Percentiles rank a stretch among this genome's conserved stretches.
phyloP scores from a whole-genome alignment of 1,140 invertebrate species.

The Tribolium castaneum region DNA sequence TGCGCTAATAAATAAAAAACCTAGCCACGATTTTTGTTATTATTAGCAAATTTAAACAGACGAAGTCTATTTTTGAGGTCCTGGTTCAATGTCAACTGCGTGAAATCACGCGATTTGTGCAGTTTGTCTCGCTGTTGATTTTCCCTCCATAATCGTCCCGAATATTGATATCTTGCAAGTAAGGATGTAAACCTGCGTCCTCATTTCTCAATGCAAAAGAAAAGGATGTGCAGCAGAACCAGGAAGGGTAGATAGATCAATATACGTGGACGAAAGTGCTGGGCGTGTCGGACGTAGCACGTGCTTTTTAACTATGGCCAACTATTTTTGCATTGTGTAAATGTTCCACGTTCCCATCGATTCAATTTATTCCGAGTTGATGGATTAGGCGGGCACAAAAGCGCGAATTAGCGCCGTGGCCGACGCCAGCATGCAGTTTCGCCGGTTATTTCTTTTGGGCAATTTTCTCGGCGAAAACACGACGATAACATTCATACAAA shows the following conservation, averaged over 20 bases:
- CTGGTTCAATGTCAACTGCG: neutral
- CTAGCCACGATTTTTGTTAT: neutral
- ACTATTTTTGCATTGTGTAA: no score
- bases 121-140: neutral
- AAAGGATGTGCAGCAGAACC: conserved; percentile 6
- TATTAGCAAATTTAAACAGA: neutral
- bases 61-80: neutral
- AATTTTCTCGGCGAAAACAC: neutral
- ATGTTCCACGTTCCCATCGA: no score
- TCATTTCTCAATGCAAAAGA: conserved; percentile 24
- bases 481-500: neutral
- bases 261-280: conserved; percentile 45
- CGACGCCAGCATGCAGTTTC: neutral
- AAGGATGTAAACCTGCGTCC: neutral
- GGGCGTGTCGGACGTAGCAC: conserved; percentile 44
- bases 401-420: no score
- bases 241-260: conserved; percentile 46
- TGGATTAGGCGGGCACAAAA: no score
- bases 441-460: neutral
- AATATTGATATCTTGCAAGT: neutral
- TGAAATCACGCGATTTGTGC: neutral
- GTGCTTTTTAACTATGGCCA: neutral
- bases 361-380: no score
- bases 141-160: neutral
- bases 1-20: no score